Conservation (phyloP, 1,140 invertebrate genomes). For the Formica selysi region DNA sequence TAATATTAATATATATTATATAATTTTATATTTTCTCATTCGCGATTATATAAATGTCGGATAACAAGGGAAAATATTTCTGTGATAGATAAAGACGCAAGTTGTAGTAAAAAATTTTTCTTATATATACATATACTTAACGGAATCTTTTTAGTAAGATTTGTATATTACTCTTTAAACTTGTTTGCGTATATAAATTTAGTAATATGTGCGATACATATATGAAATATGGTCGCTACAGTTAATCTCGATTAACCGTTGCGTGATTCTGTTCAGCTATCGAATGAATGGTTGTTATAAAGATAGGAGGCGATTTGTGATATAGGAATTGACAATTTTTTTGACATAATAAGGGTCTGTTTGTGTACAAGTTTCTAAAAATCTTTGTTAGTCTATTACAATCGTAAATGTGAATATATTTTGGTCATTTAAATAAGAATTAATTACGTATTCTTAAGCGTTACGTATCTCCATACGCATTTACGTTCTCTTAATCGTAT, state of each 20-base stretch:
- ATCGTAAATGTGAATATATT: conserved; percentile 7
- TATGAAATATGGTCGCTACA: conserved; percentile 4
- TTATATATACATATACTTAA: conserved; percentile 52
- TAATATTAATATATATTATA: conserved; percentile 21
- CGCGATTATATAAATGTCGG: conserved; percentile 59
- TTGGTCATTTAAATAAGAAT: neutral
- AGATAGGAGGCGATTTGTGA: conserved; percentile 59
- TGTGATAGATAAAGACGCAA: conserved; percentile 82
- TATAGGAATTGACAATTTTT: conserved; percentile 53
- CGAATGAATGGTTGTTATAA: conserved; percentile 29
- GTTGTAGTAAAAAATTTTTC: conserved; percentile 69
- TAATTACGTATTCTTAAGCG: conserved; percentile 8
- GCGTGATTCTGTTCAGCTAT: conserved; percentile 16
- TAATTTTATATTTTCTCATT: conserved; percentile 58
- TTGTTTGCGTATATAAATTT: conserved; percentile 56
- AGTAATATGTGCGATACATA: conserved; percentile 13
- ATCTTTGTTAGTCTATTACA: neutral
- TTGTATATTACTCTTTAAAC: conserved; percentile 65
- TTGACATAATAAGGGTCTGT: conserved; percentile 20
- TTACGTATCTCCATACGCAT: conserved; percentile 19
- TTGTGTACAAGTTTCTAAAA: conserved; percentile 20
- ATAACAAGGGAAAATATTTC: conserved; percentile 78
- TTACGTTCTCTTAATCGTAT: conserved; percentile 15
- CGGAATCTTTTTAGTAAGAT: conserved; percentile 71
- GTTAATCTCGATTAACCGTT: conserved; percentile 59